Evolutionary conservation across 2,888 invertebrate genomes (phyloP).

Genomic region (Nasonovia ribisnigri): DNA sequence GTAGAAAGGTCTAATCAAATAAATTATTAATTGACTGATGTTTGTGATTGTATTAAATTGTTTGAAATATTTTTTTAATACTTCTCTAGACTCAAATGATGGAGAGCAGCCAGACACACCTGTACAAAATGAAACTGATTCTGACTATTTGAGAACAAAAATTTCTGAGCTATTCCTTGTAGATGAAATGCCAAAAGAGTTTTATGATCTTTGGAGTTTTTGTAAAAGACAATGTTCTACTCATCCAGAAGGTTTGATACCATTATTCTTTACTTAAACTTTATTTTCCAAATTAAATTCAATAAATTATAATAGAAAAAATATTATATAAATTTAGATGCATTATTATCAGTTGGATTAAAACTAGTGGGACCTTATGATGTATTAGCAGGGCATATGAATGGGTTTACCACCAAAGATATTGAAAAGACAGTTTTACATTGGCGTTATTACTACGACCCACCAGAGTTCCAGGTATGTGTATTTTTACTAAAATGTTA

Average conservation of each 20-base stretch:
- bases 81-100: constrained; percentile 29
- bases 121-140: constrained; percentile 68
- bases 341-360: constrained; percentile 78
- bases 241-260: constrained; percentile 73
- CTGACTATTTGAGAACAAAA: constrained; percentile 71
- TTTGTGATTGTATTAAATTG: background rate
- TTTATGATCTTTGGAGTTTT: constrained; percentile 86
- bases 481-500: constrained; percentile 22
- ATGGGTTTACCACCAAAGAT: constrained; percentile 71
- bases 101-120: constrained; percentile 8
- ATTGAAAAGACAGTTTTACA: constrained; percentile 75
- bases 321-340: constrained; percentile 70
- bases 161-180: constrained; percentile 82
- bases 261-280: background rate
- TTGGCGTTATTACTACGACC: constrained; percentile 94
- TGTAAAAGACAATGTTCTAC: constrained; percentile 74
- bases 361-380: constrained; percentile 90
- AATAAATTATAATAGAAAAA: background rate
- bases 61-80: background rate
- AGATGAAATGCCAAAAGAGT: constrained; percentile 90
- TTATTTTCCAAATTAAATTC: background rate
- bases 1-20: background rate
- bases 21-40: background rate
- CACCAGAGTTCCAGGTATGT: constrained; percentile 89
- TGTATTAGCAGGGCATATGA: constrained; percentile 78